Evolutionary conservation across 2,113 vertebrate species (phyloP).

Genomic region (Psilopsiagon aurifrons): DNA sequence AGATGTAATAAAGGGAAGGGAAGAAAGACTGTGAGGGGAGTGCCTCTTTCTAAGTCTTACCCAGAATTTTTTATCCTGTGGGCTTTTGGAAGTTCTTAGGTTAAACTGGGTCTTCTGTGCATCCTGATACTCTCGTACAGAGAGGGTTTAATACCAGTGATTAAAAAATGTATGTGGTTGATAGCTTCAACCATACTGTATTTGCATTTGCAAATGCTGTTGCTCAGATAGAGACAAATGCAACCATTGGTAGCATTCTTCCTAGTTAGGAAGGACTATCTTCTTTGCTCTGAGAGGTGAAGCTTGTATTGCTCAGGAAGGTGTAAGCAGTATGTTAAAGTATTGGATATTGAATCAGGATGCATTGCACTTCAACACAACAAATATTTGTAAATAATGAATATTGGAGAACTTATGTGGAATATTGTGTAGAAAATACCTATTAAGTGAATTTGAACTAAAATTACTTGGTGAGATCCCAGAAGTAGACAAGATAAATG

Average conservation of each 20-base stretch:
- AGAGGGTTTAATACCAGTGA: background rate
- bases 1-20: background rate
- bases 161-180: background rate
- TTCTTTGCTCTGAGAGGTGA: background rate
- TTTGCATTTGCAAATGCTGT: background rate
- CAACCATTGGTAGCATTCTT: background rate
- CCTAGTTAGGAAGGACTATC: background rate
- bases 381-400: fast-evolving
- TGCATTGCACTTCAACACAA: fast-evolving
- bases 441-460: background rate
- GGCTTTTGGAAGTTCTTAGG: background rate
- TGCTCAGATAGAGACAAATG: background rate
- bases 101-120: background rate
- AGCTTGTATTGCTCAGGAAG: background rate
- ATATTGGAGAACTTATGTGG: background rate
- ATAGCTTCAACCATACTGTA: background rate
- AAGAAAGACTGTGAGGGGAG: background rate
- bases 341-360: background rate
- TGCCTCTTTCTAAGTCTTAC: background rate
- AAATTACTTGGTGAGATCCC: background rate
- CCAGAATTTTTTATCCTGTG: background rate
- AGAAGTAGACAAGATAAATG: background rate
- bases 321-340: background rate
- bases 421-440: background rate
- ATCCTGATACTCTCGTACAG: background rate